phyloP scores from a whole-genome alignment of 2,888 invertebrate genomes.

The Sicus ferrugineus region DNA sequence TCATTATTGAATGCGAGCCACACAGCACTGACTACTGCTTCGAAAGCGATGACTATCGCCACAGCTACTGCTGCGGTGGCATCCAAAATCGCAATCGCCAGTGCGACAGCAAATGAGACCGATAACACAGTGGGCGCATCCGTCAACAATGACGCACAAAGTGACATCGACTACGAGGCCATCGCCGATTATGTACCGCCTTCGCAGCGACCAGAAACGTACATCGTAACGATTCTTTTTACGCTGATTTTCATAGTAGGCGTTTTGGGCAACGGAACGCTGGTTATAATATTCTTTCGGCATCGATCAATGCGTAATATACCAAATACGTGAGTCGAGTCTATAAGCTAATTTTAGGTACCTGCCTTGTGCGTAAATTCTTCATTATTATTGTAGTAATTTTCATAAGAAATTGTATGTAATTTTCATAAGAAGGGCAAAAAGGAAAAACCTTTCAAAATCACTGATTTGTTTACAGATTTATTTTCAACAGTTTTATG shows the following conservation, averaged over 20 bases:
- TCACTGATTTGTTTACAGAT: too few relatives aligned
- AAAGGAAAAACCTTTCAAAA: not conserved
- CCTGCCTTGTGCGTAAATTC: too few relatives aligned
- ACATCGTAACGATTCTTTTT: conserved; percentile 86
- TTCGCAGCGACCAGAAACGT: conserved; percentile 79
- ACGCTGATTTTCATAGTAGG: conserved; percentile 87
- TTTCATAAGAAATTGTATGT: not conserved
- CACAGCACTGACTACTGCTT: conserved; percentile 18
- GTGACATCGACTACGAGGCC: conserved; percentile 36
- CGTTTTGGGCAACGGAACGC: conserved; percentile 86
- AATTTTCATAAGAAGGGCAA: not conserved
- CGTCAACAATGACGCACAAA: not conserved
- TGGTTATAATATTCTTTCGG: conserved; percentile 83
- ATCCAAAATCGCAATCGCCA: conserved; percentile 2
- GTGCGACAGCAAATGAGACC: conserved; percentile 13
- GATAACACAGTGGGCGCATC: not conserved
- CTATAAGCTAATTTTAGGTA: too few relatives aligned
- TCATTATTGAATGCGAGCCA: conserved; percentile 40
- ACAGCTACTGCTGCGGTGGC: not conserved
- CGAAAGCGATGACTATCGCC: not conserved
- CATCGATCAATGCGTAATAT: conserved; percentile 90
- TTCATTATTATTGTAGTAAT: too few relatives aligned
- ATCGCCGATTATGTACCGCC: conserved; percentile 69
- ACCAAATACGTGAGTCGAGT: conserved; percentile 81
- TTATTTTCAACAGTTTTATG: too few relatives aligned